Base-by-base conservation (phyloP, 2,888 invertebrate species). In the Endomychus coccineus region DNA sequence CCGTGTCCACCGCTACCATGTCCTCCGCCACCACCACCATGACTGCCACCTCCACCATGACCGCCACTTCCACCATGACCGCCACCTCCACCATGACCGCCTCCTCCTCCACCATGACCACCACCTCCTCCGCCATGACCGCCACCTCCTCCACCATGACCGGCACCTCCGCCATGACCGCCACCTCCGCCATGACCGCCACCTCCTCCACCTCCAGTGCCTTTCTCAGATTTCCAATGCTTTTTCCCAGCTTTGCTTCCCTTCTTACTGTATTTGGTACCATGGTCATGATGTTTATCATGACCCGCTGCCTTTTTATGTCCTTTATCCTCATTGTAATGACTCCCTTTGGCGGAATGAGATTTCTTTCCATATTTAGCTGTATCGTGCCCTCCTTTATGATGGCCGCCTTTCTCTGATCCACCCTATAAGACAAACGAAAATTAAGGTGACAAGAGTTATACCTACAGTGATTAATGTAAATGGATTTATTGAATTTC, bases 301-400 rank as follows among this genome's bases (percentile, higher is more conserved):
- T 75, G 69, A 0, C 79, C 80, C 1, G 54, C 69, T 0, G 71
- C 65, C 1, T 66, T 49, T 44, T 75, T 71, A 58, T 79, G 75
- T 1, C 77, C 78, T 63, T 74, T 73, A 9, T 71, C 60, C n/a
- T 67, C 66, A 33, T 71, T 57, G 35, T 68, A 57, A 41, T 75
- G 70, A 0, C 71, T 70, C 0, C 77, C 78, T 45, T 78, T 72
- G 16, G 62, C 67, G 53, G 71, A 67, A 41, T 74, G 67, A 0
- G 73, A 73, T 32, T 71, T 67, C 27, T 78, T 73, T 0, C 77
- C 79, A 48, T 76, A 70, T 13, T 68, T 59, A 28, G 67, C 69
- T 14, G 71, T 66, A 27, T 73, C 62, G 45, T 74, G 67, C 0
- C 56, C 70, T 1, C 68, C 66, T 6, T 77, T 62, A 29, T 68